Conservation (phyloP, 1,140 invertebrate genomes). For the Nasonia longicornis region DNA sequence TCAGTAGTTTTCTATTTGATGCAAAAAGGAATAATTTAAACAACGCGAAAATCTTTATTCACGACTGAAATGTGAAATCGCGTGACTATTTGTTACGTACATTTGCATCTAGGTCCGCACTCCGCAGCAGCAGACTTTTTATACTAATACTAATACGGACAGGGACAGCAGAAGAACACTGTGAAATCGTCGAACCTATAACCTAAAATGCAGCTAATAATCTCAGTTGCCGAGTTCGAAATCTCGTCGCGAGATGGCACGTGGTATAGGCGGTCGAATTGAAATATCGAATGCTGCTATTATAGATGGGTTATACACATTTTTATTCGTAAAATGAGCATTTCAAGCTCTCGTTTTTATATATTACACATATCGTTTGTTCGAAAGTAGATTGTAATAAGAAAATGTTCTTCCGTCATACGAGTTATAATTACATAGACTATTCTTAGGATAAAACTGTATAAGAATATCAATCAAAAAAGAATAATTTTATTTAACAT, state of each 20-base stretch:
- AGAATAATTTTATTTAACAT: background rate
- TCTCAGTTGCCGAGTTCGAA: background rate
- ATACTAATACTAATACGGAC: background rate
- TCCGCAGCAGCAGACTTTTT: background rate
- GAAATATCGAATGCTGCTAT: background rate
- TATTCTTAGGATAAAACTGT: background rate
- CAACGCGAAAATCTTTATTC: background rate
- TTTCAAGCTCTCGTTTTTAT: background rate
- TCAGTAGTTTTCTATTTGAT: background rate
- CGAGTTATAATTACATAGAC: background rate
- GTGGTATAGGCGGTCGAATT: background rate
- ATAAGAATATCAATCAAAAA: background rate
- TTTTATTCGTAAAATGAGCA: background rate
- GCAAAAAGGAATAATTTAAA: background rate
- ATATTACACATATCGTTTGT: background rate
- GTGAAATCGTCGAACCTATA: background rate
- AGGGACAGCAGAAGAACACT: background rate
- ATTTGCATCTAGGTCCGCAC: background rate
- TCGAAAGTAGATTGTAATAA: background rate
- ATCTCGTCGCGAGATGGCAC: background rate
- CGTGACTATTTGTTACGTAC: constrained; percentile 6
- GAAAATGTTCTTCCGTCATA: background rate
- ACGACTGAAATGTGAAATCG: background rate
- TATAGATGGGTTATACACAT: background rate
- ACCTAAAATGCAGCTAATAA: constrained; percentile 6